phyloP scores from a whole-genome alignment of 2,888 invertebrate species.

The Tinea trinotella region DNA sequence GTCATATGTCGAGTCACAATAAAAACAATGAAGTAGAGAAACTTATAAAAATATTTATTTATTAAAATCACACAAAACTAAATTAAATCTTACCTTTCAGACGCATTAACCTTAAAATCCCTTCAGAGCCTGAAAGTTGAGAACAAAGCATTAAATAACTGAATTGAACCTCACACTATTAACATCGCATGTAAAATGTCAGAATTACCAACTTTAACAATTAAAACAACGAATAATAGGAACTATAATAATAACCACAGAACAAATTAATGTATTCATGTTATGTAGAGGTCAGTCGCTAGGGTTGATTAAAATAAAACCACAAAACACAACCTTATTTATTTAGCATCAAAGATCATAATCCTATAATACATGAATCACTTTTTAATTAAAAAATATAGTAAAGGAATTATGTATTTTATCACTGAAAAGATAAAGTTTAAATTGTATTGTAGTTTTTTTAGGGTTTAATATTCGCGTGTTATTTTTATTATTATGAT shows the following conservation, averaged over 20 bases:
- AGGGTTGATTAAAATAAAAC: background rate
- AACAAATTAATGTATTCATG: conserved; percentile 67
- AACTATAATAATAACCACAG: conserved; percentile 56
- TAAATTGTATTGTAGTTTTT: background rate
- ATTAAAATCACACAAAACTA: too few species aligned
- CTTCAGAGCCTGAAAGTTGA: background rate
- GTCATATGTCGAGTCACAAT: too few species aligned
- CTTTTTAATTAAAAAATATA: background rate
- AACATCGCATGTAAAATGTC: conserved; percentile 55
- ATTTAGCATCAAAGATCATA: background rate
- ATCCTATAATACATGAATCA: background rate
- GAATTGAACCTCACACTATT: conserved; percentile 31
- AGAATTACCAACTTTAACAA: conserved; percentile 52
- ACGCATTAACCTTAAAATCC: too few species aligned
- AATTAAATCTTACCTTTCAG: too few species aligned
- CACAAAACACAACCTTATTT: background rate
- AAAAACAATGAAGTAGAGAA: too few species aligned
- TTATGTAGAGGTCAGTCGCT: conserved; percentile 39
- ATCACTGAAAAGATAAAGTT: background rate
- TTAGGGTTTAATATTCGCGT: background rate
- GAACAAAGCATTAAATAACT: background rate
- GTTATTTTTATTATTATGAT: conserved; percentile 35
- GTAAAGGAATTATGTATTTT: too few species aligned
- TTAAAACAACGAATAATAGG: conserved; percentile 61
- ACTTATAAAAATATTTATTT: too few species aligned